Evolutionary conservation across 2,113 vertebrate species (phyloP).

Genomic region (Cromileptes altivelis): DNA sequence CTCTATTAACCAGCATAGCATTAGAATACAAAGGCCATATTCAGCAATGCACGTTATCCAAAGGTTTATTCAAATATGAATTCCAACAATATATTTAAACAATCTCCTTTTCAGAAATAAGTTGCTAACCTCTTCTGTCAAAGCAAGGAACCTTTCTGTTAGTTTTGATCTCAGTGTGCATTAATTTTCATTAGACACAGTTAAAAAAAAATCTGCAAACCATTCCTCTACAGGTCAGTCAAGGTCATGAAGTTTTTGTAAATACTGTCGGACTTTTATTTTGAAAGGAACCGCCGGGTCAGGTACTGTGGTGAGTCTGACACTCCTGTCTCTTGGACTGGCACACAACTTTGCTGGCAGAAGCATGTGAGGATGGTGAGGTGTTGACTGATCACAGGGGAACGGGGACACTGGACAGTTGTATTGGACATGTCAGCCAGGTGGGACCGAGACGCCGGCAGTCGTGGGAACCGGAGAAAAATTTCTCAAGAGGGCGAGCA

Average conservation of each 20-base stretch:
- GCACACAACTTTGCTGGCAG: not conserved
- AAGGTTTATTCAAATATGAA: not conserved
- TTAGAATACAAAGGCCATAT: not conserved
- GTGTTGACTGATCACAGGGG: not conserved
- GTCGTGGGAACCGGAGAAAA: not conserved
- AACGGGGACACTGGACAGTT: not conserved
- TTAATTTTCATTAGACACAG: not conserved
- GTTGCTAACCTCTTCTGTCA: not conserved
- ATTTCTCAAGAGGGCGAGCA: not conserved
- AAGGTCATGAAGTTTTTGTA: not conserved
- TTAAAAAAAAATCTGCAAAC: not conserved
- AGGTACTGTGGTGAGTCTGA: not conserved
- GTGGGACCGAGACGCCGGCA: not conserved
- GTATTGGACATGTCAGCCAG: not conserved
- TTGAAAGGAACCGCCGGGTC: conserved; percentile 12
- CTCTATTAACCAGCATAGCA: not conserved
- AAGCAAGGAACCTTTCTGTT: not conserved
- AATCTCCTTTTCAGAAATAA: not conserved
- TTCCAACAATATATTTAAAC: not conserved
- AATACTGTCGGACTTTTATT: conserved; percentile 36
- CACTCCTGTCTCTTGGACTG: not conserved
- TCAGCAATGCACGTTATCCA: no score
- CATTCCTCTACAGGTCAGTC: not conserved
- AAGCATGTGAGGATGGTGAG: not conserved
- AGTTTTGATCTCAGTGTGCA: no score